Conservation (phyloP, 1,140 invertebrate species). For the Heliconius hermathena region DNA sequence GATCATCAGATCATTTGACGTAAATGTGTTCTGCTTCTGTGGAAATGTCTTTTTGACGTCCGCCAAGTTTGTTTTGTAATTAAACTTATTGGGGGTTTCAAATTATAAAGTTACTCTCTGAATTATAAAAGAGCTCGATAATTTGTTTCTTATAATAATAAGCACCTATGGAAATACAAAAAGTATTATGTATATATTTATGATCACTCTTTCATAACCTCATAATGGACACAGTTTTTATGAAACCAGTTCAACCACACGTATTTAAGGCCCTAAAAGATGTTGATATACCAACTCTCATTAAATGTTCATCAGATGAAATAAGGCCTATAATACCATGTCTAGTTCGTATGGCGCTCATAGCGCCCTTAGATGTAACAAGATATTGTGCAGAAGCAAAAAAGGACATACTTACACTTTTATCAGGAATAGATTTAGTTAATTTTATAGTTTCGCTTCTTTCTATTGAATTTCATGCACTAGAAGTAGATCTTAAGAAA, state of each 20-base stretch:
- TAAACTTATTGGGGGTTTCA: too few relatives aligned
- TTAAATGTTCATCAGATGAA: slow-evolving; percentile 74
- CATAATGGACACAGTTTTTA: slow-evolving; percentile 59
- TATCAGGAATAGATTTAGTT: slow-evolving; percentile 95
- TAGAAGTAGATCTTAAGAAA: slow-evolving; percentile 96
- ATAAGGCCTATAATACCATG: slow-evolving; percentile 95
- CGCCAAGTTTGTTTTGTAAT: slow-evolving; percentile 8
- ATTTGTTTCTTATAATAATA: not conserved
- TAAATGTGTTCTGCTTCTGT: too few relatives aligned
- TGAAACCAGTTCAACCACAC: slow-evolving; percentile 76
- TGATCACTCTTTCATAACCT: not conserved
- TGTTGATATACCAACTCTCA: slow-evolving; percentile 69
- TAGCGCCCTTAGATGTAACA: slow-evolving; percentile 93
- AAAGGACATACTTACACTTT: slow-evolving; percentile 92
- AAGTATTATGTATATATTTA: not conserved
- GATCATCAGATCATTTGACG: too few relatives aligned
- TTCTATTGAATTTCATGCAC: slow-evolving; percentile 96
- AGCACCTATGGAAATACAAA: not conserved
- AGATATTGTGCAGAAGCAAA: slow-evolving; percentile 91
- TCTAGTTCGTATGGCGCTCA: slow-evolving; percentile 95
- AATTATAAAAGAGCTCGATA: too few relatives aligned
- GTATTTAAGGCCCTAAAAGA: slow-evolving; percentile 79
- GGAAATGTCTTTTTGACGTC: not conserved
- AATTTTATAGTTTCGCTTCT: slow-evolving; percentile 96
- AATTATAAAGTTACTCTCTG: too few relatives aligned